Percentiles rank a stretch among this genome's conserved stretches.
Conservation (phyloP, 2,113 vertebrate species). For the Lepus timidus region DNA sequence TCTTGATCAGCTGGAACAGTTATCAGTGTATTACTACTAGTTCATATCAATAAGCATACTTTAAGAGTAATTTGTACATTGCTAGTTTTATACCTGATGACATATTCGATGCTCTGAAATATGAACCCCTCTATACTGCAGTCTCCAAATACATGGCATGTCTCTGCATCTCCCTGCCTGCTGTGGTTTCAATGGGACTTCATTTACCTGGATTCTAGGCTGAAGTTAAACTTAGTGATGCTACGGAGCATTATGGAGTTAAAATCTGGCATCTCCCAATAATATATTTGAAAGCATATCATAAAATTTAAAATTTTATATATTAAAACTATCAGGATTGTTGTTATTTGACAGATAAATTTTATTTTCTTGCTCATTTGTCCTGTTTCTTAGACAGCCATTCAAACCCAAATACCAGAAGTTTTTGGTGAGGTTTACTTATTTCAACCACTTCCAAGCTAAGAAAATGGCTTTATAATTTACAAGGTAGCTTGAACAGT, state of each 20-base stretch:
- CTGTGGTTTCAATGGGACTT: background rate
- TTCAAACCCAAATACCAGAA: slow-evolving; percentile 15
- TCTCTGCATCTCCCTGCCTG: background rate
- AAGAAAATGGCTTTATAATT: background rate
- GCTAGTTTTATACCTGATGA: background rate
- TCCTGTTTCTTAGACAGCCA: slow-evolving; percentile 26
- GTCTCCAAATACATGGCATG: background rate
- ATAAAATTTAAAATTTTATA: background rate
- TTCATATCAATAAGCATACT: background rate
- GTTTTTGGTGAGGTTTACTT: slow-evolving; percentile 1
- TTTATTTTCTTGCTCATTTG: slow-evolving; percentile 33
- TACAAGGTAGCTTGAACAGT: background rate
- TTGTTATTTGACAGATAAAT: background rate
- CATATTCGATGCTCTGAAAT: slow-evolving; percentile 26
- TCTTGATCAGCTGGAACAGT: background rate
- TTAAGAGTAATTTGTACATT: background rate
- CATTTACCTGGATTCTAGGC: background rate
- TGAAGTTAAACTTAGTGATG: background rate
- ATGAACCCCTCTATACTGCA: background rate
- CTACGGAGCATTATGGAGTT: background rate
- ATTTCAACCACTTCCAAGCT: slow-evolving; percentile 4
- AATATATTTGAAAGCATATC: slow-evolving; percentile 40
- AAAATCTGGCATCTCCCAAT: background rate
- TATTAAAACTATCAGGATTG: background rate
- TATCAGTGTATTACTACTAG: background rate